Evolutionary conservation across 2,797 vertebrate species (phyloP).

Genomic region (Sitta carolinensis): DNA sequence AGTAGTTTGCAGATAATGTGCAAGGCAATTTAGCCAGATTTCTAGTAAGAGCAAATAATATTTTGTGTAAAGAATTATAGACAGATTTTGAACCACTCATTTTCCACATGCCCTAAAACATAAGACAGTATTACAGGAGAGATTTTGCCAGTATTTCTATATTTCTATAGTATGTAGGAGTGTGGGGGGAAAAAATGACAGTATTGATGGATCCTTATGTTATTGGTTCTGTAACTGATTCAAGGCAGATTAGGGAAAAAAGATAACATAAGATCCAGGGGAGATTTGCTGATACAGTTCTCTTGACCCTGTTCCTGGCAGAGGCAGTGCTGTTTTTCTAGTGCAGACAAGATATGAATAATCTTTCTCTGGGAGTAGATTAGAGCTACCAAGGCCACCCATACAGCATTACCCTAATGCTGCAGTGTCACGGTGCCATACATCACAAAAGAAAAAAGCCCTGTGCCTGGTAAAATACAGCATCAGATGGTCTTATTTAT

Average conservation of each 20-base stretch:
- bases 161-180: not conserved
- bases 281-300: not conserved
- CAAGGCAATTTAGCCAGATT: not conserved
- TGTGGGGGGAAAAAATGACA: fast-evolving
- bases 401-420: not conserved
- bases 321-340: not conserved
- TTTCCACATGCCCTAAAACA: not conserved
- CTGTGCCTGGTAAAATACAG: not conserved
- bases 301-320: not conserved
- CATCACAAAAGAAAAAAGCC: not conserved
- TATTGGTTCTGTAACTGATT: not conserved
- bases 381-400: not conserved
- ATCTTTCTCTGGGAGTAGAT: not conserved
- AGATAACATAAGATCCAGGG: not conserved
- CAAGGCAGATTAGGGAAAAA: not conserved
- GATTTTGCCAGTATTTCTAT: not conserved
- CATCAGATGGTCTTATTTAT: not conserved
- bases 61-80: not conserved
- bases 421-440: not conserved
- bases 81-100: not conserved
- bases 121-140: not conserved
- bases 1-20: not conserved
- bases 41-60: not conserved
- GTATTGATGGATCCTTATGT: not conserved
- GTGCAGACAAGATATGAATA: not conserved